Conservation (phyloP, 1,140 invertebrate genomes). For the Geopemphigus sp. region DNA sequence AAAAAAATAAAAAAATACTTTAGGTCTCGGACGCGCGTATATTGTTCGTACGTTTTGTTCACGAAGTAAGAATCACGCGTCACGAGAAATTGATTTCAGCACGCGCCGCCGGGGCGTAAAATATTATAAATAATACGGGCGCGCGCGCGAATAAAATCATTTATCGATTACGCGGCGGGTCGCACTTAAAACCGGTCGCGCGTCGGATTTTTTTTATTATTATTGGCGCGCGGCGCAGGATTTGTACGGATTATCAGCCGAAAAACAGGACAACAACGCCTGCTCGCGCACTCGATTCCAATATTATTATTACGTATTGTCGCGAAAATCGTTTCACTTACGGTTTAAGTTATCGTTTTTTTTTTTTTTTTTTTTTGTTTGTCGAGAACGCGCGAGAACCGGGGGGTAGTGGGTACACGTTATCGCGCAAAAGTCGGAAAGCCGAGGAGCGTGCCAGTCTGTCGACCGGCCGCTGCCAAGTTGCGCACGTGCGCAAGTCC, state of each 20-base stretch:
- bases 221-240: background rate
- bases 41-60: no score
- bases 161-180: constrained; percentile 19
- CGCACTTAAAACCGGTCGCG: no score
- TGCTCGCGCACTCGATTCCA: constrained; percentile 34
- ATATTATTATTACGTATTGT: background rate
- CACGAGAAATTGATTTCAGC: constrained; percentile 37
- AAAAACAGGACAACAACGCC: constrained; percentile 14
- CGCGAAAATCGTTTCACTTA: no score
- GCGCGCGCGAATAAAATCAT: constrained; percentile 4
- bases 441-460: no score
- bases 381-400: background rate
- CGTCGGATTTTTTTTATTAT: background rate
- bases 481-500: background rate
- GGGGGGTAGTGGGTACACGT: background rate
- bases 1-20: no score
- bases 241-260: constrained; percentile 13
- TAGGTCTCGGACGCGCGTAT: no score
- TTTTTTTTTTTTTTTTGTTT: background rate
- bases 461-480: no score
- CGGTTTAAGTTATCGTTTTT: background rate
- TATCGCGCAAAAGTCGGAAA: no score
- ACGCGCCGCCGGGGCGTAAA: background rate
- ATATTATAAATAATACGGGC: background rate
- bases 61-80: no score